Base-by-base conservation (phyloP, 2,113 vertebrate genomes). In the Calidris pygmaea region DNA sequence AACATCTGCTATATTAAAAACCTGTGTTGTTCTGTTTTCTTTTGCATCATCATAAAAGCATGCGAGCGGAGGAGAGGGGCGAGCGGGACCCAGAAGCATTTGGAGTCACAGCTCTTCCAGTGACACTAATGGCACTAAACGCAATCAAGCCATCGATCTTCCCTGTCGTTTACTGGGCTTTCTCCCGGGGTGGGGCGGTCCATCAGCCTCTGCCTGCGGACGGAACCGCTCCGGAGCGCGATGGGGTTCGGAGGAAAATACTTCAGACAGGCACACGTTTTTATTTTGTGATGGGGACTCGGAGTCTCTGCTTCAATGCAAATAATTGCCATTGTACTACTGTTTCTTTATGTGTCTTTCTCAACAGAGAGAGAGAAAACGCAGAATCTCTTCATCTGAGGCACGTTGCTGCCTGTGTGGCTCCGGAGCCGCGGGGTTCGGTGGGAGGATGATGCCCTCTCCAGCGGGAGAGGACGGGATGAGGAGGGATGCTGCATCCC, bases 181-280 rank as follows among this genome's bases (percentile, higher is more conserved):
- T 39, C 55, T 65, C 30, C 2, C 9, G 17, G 41, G 59, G 15
- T 55, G 15, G 21, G 16, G 50, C 7, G 2, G 56, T 22, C 56
- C 58, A 16, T 78, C 17, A 10, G 43, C 15, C 8, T 10, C 1
- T 27, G 26, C 16, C 59, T 70, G 39, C 9, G 3, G 12, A 19
- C 11, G 37, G 56, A 21, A 34, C 56, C 20, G 13, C 58, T n/a
- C 58, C 58, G 13, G 13, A 3, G 34, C 4, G 3, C 14, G 5
- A 14, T 15, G 21, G 43, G 17, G 26, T 29, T n/a, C 1, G 45
- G 14, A 68, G 14, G 30, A n/a, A 52, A 52, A 26, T 19, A 3
- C 60, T 79, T 35, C 1, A 3, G 32, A 27, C 4, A 0, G 6
- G 21, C 9, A 11, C 17, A 11, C 0, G 0, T 23, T 35, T 56